Conservation (phyloP, 2,797 vertebrate genomes). For the Sciurus vulgaris region DNA sequence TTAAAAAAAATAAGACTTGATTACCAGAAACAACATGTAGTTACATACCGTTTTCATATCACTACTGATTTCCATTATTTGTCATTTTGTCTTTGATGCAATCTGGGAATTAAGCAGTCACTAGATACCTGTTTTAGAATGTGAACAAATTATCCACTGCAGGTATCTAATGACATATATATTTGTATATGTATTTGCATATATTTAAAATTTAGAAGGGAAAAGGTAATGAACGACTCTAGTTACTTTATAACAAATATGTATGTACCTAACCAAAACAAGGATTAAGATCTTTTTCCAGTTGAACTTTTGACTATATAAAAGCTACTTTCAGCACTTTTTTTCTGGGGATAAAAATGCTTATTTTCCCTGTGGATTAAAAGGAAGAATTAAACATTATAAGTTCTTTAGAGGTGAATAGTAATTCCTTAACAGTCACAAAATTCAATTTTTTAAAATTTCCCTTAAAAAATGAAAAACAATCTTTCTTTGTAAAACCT, state of each 20-base stretch:
- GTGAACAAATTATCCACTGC: conserved; percentile 62
- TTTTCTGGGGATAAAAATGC: conserved; percentile 56
- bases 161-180: conserved; percentile 63
- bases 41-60: conserved; percentile 66
- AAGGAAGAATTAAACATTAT: conserved; percentile 33
- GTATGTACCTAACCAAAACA: conserved; percentile 29
- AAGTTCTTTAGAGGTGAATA: conserved; percentile 64
- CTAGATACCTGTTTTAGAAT: conserved; percentile 68
- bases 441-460: conserved; percentile 41
- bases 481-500: conserved; percentile 56
- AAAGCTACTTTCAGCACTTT: conserved; percentile 57
- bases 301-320: conserved; percentile 23
- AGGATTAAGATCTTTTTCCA: conserved; percentile 54
- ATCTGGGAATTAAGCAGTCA: conserved; percentile 68
- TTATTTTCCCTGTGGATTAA: conserved; percentile 63
- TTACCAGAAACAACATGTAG: conserved; percentile 69
- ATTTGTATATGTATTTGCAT: conserved; percentile 22
- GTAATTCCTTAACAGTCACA: conserved; percentile 58
- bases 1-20: conserved; percentile 72
- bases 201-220: conserved; percentile 69
- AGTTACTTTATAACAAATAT: conserved; percentile 68
- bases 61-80: conserved; percentile 57
- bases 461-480: conserved; percentile 62
- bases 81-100: conserved; percentile 66
- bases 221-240: conserved; percentile 68